Evolutionary conservation across 2,113 vertebrate species (phyloP).

Genomic region (Eretmochelys imbricata): DNA sequence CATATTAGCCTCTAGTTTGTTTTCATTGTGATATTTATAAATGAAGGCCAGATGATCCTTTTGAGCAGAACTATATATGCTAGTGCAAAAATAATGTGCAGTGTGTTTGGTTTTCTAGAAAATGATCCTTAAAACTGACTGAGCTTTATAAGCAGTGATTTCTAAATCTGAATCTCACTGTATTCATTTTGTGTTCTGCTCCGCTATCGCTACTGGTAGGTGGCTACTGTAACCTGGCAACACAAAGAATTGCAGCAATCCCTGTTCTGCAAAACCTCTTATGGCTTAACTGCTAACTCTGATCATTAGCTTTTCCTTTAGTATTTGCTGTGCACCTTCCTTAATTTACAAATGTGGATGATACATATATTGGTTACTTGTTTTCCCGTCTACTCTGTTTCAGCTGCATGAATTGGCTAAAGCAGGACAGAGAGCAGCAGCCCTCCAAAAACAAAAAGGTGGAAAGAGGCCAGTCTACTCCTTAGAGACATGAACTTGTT

Average conservation of each 20-base stretch:
- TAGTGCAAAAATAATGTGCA: neutral
- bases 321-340: neutral
- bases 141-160: neutral
- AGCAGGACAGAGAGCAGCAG: neutral
- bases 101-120: neutral
- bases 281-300: neutral
- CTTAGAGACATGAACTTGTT: neutral
- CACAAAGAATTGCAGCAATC: neutral
- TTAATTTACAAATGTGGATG: neutral
- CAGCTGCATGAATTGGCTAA: neutral
- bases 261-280: constrained; percentile 6
- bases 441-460: neutral
- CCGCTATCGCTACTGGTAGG: neutral
- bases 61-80: neutral
- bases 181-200: neutral
- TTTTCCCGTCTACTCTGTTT: neutral
- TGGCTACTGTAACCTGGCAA: constrained; percentile 35
- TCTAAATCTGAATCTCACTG: neutral
- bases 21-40: neutral
- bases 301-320: neutral
- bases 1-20: neutral
- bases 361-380: neutral
- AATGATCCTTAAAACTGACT: neutral
- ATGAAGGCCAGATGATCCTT: neutral
- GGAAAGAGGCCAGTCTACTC: neutral